Conservation (phyloP, 2,113 vertebrate genomes). For the Coptodon bakossiorum region DNA sequence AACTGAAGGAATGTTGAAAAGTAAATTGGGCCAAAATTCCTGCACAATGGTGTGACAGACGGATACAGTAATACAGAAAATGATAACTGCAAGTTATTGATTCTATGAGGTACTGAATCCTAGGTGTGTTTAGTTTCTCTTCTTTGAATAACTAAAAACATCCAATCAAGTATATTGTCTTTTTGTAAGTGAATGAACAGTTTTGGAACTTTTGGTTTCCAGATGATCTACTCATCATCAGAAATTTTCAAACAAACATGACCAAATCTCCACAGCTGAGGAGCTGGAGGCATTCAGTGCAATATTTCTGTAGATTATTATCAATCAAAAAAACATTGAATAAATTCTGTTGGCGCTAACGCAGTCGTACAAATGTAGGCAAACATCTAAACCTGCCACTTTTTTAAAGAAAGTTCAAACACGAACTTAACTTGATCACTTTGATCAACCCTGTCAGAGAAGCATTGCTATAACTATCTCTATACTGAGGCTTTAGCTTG, state of each 20-base stretch:
- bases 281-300: not conserved
- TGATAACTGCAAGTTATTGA: not conserved
- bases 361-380: not conserved
- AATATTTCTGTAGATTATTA: not conserved
- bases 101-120: not conserved
- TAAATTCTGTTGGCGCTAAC: not conserved
- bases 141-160: not conserved
- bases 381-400: not conserved
- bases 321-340: not conserved
- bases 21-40: not conserved
- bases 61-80: not conserved
- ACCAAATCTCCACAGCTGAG: not conserved
- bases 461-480: not conserved
- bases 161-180: not conserved
- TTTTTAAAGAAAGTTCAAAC: not conserved
- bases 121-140: not conserved
- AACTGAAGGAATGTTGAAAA: not conserved
- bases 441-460: not conserved
- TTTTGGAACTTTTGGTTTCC: not conserved
- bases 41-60: not conserved
- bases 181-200: not conserved
- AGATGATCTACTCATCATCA: not conserved
- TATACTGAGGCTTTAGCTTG: not conserved
- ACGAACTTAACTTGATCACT: not conserved
- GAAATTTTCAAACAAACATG: not conserved